A percentile compares a stretch with the other conserved stretches of the same genome.
phyloP scores from a whole-genome alignment of 2,113 vertebrate genomes.

The mouse (Mus musculus) region DNA sequence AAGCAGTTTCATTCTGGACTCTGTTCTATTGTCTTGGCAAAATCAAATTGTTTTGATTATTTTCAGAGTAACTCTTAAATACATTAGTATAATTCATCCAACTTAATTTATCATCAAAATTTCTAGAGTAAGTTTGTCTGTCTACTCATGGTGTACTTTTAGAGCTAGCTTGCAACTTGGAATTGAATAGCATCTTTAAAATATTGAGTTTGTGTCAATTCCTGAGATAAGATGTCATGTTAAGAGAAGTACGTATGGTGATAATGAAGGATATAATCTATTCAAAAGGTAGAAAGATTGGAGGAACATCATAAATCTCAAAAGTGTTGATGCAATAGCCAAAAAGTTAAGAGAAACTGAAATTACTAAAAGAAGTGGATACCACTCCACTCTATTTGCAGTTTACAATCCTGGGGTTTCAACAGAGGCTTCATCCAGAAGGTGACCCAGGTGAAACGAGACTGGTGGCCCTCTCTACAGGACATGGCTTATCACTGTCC shows the following conservation, averaged over 20 bases:
- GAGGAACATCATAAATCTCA: not conserved
- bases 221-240: not conserved
- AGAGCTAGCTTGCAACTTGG: not conserved
- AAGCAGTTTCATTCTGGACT: not conserved
- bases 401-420: not conserved
- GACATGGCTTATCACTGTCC: not conserved
- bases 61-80: not conserved
- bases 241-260: not conserved
- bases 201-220: not conserved
- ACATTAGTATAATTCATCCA: not conserved
- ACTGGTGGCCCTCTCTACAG: not conserved
- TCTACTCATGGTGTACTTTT: not conserved
- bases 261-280: not conserved
- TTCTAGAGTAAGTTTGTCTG: too few relatives aligned
- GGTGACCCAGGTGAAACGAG: not conserved
- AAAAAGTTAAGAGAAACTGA: not conserved
- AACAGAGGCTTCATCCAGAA: not conserved
- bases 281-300: not conserved
- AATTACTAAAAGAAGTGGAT: not conserved
- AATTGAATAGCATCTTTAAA: not conserved
- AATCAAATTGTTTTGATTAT: not conserved
- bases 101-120: not conserved
- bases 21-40: not conserved
- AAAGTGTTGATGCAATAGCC: not conserved
- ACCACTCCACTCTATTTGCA: not conserved